Conservation (phyloP, 2,797 vertebrate species). For the Catharus ustulatus region DNA sequence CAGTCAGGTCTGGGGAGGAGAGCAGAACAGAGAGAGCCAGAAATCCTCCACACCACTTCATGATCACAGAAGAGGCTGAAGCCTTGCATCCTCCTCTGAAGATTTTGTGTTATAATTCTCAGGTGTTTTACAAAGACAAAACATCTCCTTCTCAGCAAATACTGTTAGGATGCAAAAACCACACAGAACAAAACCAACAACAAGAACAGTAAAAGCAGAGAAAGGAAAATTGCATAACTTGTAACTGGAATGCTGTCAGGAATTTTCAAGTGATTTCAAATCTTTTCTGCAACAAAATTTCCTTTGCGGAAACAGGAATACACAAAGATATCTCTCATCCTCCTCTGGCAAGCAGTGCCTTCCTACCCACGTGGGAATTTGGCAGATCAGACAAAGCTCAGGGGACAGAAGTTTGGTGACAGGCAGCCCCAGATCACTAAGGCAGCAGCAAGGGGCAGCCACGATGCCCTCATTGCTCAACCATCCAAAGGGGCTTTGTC, state of each 20-base stretch:
- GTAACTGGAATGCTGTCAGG: neutral
- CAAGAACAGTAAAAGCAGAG: neutral
- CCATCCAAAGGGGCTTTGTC: neutral
- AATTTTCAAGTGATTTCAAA: neutral
- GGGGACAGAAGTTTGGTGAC: neutral
- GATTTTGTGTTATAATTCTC: neutral
- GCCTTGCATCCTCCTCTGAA: neutral
- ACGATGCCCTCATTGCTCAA: neutral
- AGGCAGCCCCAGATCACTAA: neutral
- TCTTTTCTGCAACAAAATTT: neutral
- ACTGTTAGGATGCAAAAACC: neutral
- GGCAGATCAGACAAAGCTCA: neutral
- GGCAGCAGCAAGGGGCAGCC: neutral
- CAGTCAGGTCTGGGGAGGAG: neutral
- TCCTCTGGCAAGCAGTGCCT: neutral
- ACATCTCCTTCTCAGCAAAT: neutral
- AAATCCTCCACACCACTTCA: neutral
- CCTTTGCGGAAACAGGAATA: constrained; percentile 8
- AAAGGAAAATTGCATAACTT: neutral
- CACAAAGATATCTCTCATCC: neutral
- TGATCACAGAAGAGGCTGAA: neutral
- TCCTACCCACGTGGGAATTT: neutral
- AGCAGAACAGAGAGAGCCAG: neutral
- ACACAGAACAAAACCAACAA: neutral
- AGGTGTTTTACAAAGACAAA: neutral